A percentile compares a stretch with the other conserved stretches of the same genome.
phyloP scores from a whole-genome alignment of 2,797 vertebrate genomes.

The Mycteria americana region DNA sequence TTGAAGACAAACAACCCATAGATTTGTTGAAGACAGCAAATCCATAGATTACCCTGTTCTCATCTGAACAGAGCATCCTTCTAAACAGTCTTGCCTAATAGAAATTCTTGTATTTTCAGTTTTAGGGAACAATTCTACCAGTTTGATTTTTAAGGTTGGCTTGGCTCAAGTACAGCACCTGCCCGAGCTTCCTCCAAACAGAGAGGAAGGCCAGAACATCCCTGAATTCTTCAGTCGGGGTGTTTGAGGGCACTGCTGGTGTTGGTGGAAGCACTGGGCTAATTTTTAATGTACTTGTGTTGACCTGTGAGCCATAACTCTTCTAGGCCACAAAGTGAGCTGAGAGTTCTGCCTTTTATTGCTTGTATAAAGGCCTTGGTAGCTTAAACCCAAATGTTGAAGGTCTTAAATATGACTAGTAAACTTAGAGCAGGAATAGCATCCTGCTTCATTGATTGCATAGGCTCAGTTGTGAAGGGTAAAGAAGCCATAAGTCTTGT shows the following conservation, averaged over 20 bases:
- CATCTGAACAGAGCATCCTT: not conserved
- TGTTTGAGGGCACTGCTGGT: not conserved
- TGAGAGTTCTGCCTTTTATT: not conserved
- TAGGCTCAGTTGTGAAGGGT: not conserved
- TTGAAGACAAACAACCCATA: not conserved
- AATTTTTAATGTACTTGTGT: not conserved
- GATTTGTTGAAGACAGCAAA: not conserved
- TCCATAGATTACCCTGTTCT: fast-evolving
- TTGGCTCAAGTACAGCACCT: not conserved
- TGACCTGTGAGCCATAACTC: not conserved
- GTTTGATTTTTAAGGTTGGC: not conserved
- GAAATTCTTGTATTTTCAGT: not conserved
- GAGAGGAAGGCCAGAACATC: not conserved
- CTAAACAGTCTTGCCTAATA: not conserved
- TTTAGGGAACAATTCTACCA: not conserved
- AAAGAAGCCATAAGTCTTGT: not conserved
- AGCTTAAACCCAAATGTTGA: not conserved
- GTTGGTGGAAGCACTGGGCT: not conserved
- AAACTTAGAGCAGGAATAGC: not conserved
- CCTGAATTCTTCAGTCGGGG: not conserved
- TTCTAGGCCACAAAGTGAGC: not conserved
- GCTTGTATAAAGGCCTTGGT: not conserved
- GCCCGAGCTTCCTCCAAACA: not conserved
- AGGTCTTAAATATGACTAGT: not conserved
- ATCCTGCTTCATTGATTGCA: not conserved